Conservation (phyloP, 2,113 vertebrate species). For the Australoheros scitulus region DNA sequence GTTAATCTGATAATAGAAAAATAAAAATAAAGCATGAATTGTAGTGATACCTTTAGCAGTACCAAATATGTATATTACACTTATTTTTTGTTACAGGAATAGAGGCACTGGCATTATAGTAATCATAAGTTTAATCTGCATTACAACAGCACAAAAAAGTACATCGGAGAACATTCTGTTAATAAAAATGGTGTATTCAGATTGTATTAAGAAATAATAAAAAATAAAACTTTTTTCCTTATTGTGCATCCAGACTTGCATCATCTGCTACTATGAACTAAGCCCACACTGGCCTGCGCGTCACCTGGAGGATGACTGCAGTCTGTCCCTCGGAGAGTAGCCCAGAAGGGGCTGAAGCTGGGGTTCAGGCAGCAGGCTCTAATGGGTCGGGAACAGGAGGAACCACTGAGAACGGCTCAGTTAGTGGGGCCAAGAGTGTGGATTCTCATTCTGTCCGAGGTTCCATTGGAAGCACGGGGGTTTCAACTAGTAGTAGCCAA, state of each 20-base stretch:
- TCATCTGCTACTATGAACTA: conserved; percentile 68
- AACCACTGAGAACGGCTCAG: conserved; percentile 41
- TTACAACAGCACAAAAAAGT: neutral
- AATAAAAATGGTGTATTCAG: neutral
- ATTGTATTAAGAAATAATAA: neutral
- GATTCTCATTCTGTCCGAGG: conserved; percentile 49
- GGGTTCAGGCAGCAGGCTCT: conserved; percentile 39
- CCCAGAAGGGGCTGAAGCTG: conserved; percentile 60
- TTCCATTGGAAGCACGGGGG: conserved; percentile 38
- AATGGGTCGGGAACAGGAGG: conserved; percentile 27
- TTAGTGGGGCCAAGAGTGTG: conserved; percentile 33
- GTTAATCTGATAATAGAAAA: neutral
- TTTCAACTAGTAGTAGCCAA: conserved; percentile 46
- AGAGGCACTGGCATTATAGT: neutral
- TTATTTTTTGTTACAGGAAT: neutral
- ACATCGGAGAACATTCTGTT: neutral
- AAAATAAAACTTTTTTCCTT: neutral
- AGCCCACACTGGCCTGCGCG: conserved; percentile 64
- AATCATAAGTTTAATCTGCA: neutral
- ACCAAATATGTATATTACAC: neutral
- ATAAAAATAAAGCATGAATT: neutral
- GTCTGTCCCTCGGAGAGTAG: conserved; percentile 81
- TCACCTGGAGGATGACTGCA: conserved; percentile 87
- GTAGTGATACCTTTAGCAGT: neutral
- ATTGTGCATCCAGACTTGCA: neutral